Base-by-base conservation (phyloP, 2,888 invertebrate genomes). In the Eupelmus urozonus region DNA sequence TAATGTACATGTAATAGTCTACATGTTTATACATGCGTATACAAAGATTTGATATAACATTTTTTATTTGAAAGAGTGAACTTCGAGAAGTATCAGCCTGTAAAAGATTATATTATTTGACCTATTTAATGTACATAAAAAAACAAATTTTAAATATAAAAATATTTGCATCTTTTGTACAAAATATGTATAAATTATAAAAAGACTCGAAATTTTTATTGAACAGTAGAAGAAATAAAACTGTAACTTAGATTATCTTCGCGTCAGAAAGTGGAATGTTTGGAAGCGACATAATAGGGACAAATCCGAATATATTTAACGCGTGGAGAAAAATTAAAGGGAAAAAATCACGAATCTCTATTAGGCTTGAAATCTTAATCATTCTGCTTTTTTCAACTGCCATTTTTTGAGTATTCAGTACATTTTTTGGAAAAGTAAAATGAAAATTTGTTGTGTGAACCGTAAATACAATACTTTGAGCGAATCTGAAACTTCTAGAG, bases 401-500 rank as follows among this genome's bases (percentile, higher is more conserved):
- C 85, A 85, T 83, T 84, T 83, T 82, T 80, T 80, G 62, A 75
- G 78, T 80, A 63, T 81, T 82, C 59, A 13, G 62, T 71, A 55
- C 78, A 81, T 82, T 82, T 82, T 65, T 16, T 23, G 18, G 27
- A 57, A 27, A 13, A 62, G 13, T 45, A 2, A 45, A 45, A 45
- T 13, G 16, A 45, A 45, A 45, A 45, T 45, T n/a, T n/a, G n/a
- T n/a, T n/a, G n/a, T n/a, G n/a, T n/a, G n/a, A n/a, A n/a, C n/a
- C n/a, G n/a, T n/a, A n/a, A n/a, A n/a, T 57, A 20, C 79, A 51
- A 66, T 70, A 78, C 79, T 74, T 77, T 63, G 84, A 85, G 81
- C 83, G 83, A 81, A 85, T 81, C 85, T 83, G 85, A 84, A 85
- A 88, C 85, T 84, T 86, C 87, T 83, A 74, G 80, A 82, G 60